Evolutionary conservation across 2,888 invertebrate species (phyloP).

Genomic region (Oscheius sp.): DNA sequence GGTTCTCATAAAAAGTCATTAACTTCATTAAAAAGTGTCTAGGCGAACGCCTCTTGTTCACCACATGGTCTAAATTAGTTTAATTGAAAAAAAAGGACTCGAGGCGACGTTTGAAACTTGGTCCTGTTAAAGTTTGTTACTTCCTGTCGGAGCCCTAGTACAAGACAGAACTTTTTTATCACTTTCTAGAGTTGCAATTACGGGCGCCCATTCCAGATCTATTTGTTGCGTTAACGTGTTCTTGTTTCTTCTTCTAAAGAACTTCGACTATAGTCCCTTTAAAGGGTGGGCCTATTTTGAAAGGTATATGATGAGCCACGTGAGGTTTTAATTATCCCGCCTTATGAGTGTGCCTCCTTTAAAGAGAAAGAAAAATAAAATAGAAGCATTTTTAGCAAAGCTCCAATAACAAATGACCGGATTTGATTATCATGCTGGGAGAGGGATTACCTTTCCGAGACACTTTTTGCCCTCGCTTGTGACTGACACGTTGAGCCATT

Average conservation of each 20-base stretch:
- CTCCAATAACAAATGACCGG: slow-evolving; percentile 28
- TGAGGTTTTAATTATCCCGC: background rate
- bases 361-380: background rate
- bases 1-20: background rate
- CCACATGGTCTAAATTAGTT: background rate
- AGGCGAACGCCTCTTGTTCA: background rate
- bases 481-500: slow-evolving; percentile 29
- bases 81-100: background rate
- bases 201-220: slow-evolving; percentile 21
- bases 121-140: background rate
- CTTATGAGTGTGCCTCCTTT: background rate
- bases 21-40: background rate
- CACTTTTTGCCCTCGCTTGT: slow-evolving; percentile 10
- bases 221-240: slow-evolving; percentile 33
- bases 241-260: background rate
- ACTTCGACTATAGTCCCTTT: background rate
- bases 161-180: background rate
- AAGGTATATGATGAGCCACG: background rate
- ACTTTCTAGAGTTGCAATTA: slow-evolving; percentile 21
- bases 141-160: background rate
- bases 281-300: background rate
- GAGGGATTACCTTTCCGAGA: slow-evolving; percentile 30
- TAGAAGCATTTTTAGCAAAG: background rate
- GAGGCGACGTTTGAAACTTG: background rate
- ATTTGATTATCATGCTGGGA: slow-evolving; percentile 25